Percentiles rank a stretch among this genome's conserved stretches.
Evolutionary conservation across 1,140 invertebrate genomes (phyloP).

Genomic region (Caenorhabditis latens): DNA sequence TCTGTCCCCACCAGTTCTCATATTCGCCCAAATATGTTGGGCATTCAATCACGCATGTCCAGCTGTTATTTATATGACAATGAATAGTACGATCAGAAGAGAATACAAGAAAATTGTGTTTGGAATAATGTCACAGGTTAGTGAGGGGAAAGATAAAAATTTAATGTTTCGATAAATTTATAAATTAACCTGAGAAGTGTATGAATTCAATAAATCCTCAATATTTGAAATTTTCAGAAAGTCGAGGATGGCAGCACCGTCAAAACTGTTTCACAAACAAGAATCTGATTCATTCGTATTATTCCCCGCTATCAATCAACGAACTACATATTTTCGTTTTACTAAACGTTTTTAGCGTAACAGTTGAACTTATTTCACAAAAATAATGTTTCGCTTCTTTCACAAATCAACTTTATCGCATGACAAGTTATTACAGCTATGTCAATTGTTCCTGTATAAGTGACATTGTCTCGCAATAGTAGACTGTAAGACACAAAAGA

Average conservation of each 20-base stretch:
- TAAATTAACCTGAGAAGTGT: neutral
- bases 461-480: too few relatives aligned
- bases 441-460: too few relatives aligned
- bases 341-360: too few relatives aligned
- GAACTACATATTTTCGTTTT: neutral
- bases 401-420: too few relatives aligned
- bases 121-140: neutral
- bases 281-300: neutral
- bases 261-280: neutral
- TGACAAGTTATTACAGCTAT: too few relatives aligned
- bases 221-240: neutral
- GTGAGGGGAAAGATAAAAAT: neutral
- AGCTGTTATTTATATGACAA: constrained; percentile 44
- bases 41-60: neutral
- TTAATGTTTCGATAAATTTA: neutral
- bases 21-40: constrained; percentile 45
- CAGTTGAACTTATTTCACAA: too few relatives aligned
- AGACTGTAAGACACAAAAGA: too few relatives aligned
- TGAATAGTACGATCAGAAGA: neutral
- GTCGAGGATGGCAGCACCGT: neutral
- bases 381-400: too few relatives aligned
- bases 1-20: neutral
- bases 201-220: neutral
- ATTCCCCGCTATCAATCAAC: neutral
- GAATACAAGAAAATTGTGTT: neutral